A percentile compares a stretch with the other conserved stretches of the same genome.
phyloP scores from a whole-genome alignment of 1,140 invertebrate species.

The Colletes latitarsis region DNA sequence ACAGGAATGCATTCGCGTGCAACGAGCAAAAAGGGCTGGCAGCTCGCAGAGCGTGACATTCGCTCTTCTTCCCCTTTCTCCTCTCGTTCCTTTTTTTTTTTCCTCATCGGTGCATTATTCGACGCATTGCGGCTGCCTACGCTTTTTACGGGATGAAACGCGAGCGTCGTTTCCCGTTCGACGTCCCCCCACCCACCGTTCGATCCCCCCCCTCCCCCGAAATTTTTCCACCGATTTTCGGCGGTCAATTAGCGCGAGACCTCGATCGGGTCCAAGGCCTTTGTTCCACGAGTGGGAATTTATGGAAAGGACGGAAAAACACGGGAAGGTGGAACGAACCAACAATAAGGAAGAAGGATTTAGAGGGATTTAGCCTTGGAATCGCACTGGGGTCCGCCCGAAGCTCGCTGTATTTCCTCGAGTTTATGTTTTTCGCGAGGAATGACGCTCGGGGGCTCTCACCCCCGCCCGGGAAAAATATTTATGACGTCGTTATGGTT shows the following conservation, averaged over 20 bases:
- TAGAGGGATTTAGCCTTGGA: too few species aligned
- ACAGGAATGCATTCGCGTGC: conserved; percentile 60
- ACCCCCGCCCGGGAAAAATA: too few species aligned
- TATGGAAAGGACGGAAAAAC: too few species aligned
- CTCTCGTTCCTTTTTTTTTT: conserved; percentile 26
- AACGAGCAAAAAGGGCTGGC: conserved; percentile 52
- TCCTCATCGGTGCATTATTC: conserved; percentile 60
- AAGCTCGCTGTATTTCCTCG: too few species aligned
- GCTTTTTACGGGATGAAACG: conserved; percentile 50
- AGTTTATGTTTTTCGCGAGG: too few species aligned
- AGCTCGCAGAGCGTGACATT: conserved; percentile 62
- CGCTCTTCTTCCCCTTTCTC: conserved; percentile 59
- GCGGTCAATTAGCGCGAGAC: not conserved
- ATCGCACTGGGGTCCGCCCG: too few species aligned
- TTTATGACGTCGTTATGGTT: too few species aligned
- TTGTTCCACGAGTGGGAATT: too few species aligned
- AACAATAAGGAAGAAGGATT: too few species aligned
- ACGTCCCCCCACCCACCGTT: not conserved
- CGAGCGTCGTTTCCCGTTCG: not conserved
- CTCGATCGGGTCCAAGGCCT: too few species aligned
- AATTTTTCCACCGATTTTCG: not conserved
- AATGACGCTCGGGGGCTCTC: too few species aligned
- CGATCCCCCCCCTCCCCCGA: not conserved
- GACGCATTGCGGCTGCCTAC: conserved; percentile 63
- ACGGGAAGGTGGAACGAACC: too few species aligned